Evolutionary conservation across 2,888 invertebrate species (phyloP).

Genomic region (Trichogramma dendrolimi): DNA sequence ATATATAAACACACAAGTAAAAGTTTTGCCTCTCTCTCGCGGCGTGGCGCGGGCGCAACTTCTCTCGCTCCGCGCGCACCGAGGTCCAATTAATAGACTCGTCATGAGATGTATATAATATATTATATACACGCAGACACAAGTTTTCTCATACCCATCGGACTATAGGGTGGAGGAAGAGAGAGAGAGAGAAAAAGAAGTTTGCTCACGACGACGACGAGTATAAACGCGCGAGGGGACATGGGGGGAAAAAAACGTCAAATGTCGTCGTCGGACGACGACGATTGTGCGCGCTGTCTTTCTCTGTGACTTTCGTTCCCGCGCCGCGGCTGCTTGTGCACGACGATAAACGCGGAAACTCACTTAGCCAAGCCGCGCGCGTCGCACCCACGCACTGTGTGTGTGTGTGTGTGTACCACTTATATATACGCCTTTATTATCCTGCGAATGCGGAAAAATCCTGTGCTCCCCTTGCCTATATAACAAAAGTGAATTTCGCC

Average conservation of each 20-base stretch:
- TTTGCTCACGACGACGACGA: background rate
- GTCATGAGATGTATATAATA: slow-evolving; percentile 2
- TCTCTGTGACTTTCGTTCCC: slow-evolving; percentile 4
- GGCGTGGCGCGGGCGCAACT: background rate
- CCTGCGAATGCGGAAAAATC: slow-evolving; percentile 1
- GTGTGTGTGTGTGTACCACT: slow-evolving; percentile 8
- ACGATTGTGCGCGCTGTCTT: slow-evolving; percentile 14
- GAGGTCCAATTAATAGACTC: slow-evolving; percentile 22
- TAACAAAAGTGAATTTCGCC: slow-evolving; percentile 17
- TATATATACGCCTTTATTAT: slow-evolving; percentile 20
- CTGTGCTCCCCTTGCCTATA: no score
- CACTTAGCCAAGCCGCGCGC: slow-evolving; percentile 18
- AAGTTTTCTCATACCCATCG: background rate
- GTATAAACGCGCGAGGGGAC: no score
- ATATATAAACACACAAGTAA: background rate
- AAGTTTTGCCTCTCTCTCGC: slow-evolving; percentile 10
- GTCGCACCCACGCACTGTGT: background rate
- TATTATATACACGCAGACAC: slow-evolving; percentile 2
- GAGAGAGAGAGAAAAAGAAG: background rate
- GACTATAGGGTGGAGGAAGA: background rate
- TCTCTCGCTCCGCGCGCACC: background rate
- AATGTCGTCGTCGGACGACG: background rate
- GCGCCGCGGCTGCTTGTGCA: no score
- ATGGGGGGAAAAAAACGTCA: background rate
- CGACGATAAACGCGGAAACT: slow-evolving; percentile 25